A percentile compares a stretch with the other conserved stretches of the same genome.
These are phyloP conservation scores for Pan troglodytes DNA, from an alignment of 2,113 vertebrate species.

Conservation along the genomic window NHGRI_mPanTro3-v2.1_pri NC_072410.2:86326501-86327000, in stretches of 20 bases:
- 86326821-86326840: not conserved
- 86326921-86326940: no score
- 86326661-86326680: not conserved
- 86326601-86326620: not conserved
- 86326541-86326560: not conserved
- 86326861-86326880: not conserved
- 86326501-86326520: not conserved
- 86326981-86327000: not conserved
- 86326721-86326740: not conserved
- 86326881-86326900: not conserved
- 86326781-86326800: not conserved
- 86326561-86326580: not conserved
- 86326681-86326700: not conserved
- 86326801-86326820: not conserved
- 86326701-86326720: not conserved
- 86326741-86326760: not conserved
- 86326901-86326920: not conserved
- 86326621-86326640: not conserved
- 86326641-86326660: not conserved
- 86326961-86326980: not conserved
- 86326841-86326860: not conserved
- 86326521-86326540: not conserved
- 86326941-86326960: not conserved
- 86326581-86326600: not conserved
- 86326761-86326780: not conserved